phyloP scores from a whole-genome alignment of 2,113 vertebrate genomes.

The Alosa alosa region DNA sequence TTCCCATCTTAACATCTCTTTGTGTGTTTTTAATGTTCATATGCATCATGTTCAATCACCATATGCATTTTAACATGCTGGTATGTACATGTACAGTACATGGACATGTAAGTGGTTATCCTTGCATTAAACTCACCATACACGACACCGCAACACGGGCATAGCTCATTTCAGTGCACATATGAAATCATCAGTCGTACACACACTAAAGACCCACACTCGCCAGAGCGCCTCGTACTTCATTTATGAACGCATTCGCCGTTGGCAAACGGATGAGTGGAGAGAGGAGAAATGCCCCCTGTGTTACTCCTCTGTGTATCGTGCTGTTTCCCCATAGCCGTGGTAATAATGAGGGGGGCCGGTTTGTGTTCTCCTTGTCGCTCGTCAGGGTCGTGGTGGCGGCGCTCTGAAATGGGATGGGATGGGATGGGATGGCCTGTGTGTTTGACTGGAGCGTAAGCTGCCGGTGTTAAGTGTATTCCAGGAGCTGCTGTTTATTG shows the following conservation, averaged over 20 bases:
- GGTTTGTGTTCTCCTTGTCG: neutral
- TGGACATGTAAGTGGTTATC: neutral
- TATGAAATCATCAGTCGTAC: neutral
- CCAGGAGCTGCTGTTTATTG: conserved; percentile 66
- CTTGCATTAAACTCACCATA: neutral
- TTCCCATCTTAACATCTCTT: neutral
- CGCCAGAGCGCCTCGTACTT: neutral
- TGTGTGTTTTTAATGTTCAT: neutral
- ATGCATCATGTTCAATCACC: neutral
- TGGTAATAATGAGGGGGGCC: neutral
- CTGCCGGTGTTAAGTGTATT: conserved; percentile 70
- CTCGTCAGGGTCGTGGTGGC: neutral
- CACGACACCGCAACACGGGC: neutral
- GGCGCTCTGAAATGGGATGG: neutral
- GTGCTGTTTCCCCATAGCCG: neutral
- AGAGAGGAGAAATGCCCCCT: neutral
- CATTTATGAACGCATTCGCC: neutral
- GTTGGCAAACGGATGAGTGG: neutral
- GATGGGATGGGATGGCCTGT: conserved; percentile 35
- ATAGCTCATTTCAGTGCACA: neutral
- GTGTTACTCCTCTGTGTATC: neutral
- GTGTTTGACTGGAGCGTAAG: conserved; percentile 39
- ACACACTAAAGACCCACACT: neutral
- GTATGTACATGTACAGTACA: neutral
- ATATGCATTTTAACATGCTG: neutral